Evolutionary conservation across 2,797 vertebrate genomes (phyloP), one percentile per base, ranked within the genome.

Genomic region (Cryptoprocta ferox): DNA sequence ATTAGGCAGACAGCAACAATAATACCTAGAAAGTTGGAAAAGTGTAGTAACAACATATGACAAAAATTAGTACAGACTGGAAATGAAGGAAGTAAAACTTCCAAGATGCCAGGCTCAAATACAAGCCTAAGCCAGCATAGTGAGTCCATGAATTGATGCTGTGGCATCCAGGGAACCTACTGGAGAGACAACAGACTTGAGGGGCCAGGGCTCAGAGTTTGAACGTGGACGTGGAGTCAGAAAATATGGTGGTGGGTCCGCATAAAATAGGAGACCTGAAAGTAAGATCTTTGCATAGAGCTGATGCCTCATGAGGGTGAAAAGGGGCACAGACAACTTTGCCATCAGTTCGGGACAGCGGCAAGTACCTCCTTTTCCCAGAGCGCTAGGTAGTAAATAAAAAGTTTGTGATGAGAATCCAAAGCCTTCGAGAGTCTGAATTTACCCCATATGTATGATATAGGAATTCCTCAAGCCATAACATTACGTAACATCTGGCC

Each of bases 51-150:
- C 80, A 87, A 75, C 94, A 87, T 89, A 91, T 93, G 94, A 94
- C 18, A 93, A 96, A 94, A 96, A 73, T 95, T 89, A 97, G 42
- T 93, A 76, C 32, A 89, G 65, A 48, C 59, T 96, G 45, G 53
- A 95, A 95, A 94, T 84, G 45, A 86, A 53, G 71, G 70, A 89
- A 94, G 90, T 61, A 28, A 97, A 97, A 96, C 35, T 96, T 79
- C 65, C 61, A 89, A 96, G 89, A 50, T 94, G 39, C 65, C 37
- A 96, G 68, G 53, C 50, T 95, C 63, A 93, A 97, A 96, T 70
- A 61, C 53, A 97, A 93, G 86, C 8, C 78, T 79, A 91, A 91
- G 73, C 19, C 42, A 59, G 45, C 79, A 89, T 96, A 95, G 87
- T 80, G 88, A 96, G 53, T 39, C 48, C 32, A 76, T 63, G 42